A percentile compares a stretch with the other conserved stretches of the same genome.
Conservation (phyloP, 2,113 vertebrate species). For the Ochotona curzoniae region DNA sequence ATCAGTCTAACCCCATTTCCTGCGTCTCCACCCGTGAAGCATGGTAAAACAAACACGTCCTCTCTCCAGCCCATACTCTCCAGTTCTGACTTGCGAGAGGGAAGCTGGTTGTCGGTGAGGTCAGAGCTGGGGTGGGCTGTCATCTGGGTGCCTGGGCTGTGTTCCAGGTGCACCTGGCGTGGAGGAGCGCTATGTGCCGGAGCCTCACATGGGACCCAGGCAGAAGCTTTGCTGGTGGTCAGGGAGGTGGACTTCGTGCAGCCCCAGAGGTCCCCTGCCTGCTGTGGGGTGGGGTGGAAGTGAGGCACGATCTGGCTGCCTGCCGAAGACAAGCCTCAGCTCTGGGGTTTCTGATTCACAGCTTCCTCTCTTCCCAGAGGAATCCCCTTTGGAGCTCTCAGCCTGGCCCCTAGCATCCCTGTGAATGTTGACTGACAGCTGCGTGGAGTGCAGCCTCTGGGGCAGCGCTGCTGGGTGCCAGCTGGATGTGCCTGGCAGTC, state of each 20-base stretch:
- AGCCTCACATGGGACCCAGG: accelerated
- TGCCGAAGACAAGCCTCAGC: constrained; percentile 57
- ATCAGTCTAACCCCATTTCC: constrained; percentile 27
- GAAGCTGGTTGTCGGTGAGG: neutral
- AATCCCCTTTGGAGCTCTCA: constrained; percentile 52
- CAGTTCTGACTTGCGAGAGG: constrained; percentile 10
- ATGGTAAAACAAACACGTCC: constrained; percentile 15
- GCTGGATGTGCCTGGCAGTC: constrained; percentile 63
- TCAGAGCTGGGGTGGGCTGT: neutral
- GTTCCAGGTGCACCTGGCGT: neutral
- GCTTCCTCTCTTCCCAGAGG: constrained; percentile 65
- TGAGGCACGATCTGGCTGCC: neutral
- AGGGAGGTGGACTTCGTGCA: neutral
- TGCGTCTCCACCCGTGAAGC: neutral
- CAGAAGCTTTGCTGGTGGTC: neutral
- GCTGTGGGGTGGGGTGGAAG: neutral
- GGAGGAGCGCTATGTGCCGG: neutral
- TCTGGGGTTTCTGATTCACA: constrained; percentile 52
- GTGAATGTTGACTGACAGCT: constrained; percentile 66
- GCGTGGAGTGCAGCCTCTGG: neutral
- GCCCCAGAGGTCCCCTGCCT: neutral
- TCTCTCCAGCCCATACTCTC: neutral
- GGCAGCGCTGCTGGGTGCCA: constrained; percentile 45
- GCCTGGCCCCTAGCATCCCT: constrained; percentile 65
- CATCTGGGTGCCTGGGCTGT: neutral